Evolutionary conservation across 1,140 invertebrate genomes (phyloP).

Genomic region (Himalopsyche phryganea): DNA sequence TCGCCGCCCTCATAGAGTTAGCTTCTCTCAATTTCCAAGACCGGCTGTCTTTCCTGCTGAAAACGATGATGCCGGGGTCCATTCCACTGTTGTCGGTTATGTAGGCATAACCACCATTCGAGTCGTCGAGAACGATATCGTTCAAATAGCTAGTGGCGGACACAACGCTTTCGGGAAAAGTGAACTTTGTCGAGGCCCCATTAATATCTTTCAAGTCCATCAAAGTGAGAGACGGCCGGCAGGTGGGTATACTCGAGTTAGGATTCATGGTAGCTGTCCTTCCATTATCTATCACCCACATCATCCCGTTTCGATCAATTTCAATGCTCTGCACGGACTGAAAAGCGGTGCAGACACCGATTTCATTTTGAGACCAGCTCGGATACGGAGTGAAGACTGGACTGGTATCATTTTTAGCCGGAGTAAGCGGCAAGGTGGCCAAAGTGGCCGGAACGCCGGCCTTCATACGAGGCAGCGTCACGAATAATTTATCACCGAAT

Average conservation of each 20-base stretch:
- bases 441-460: slow-evolving; percentile 65
- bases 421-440: slow-evolving; percentile 53
- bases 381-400: slow-evolving; percentile 64
- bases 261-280: slow-evolving; percentile 52
- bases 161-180: slow-evolving; percentile 55
- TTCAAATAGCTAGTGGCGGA: slow-evolving; percentile 57
- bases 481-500: slow-evolving; percentile 59
- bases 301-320: slow-evolving; percentile 62
- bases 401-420: slow-evolving; percentile 50
- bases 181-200: slow-evolving; percentile 49
- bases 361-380: slow-evolving; percentile 61
- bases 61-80: slow-evolving; percentile 70
- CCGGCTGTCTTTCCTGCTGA: slow-evolving; percentile 55
- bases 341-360: slow-evolving; percentile 59
- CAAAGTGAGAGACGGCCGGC: slow-evolving; percentile 64
- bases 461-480: slow-evolving; percentile 63
- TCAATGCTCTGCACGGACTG: slow-evolving; percentile 70
- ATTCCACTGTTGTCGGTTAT: slow-evolving; percentile 63
- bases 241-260: slow-evolving; percentile 41
- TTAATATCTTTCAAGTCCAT: slow-evolving; percentile 61
- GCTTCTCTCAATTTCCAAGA: slow-evolving; percentile 66
- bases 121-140: slow-evolving; percentile 66
- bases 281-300: slow-evolving; percentile 71
- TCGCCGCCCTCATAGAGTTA: slow-evolving; percentile 58
- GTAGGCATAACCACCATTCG: slow-evolving; percentile 63